Percentiles rank a stretch among this genome's conserved stretches.
phyloP scores from a whole-genome alignment of 2,797 vertebrate species.

The Anolis apletophallus region DNA sequence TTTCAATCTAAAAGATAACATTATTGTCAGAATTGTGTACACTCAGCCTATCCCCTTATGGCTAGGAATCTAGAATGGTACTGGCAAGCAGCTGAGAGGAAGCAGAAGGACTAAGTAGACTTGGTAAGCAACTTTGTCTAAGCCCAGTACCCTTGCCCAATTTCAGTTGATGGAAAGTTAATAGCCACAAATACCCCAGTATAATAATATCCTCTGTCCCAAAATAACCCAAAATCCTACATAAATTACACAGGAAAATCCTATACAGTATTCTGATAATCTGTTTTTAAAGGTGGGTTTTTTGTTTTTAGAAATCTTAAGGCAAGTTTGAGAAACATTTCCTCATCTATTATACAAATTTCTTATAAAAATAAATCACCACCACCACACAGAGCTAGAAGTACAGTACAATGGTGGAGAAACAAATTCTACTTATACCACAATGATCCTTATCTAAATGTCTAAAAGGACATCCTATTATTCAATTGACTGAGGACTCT shows the following conservation, averaged over 20 bases:
- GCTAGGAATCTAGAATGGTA: neutral
- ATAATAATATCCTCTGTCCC: neutral
- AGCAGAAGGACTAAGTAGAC: neutral
- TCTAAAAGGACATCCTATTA: no score
- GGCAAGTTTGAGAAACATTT: no score
- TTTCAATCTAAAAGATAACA: neutral
- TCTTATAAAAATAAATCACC: no score
- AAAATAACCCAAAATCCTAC: neutral
- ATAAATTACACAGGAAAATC: neutral
- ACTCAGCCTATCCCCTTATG: neutral
- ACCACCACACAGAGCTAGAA: neutral
- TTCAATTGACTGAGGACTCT: no score
- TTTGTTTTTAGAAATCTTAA: no score
- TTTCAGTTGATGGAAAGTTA: slow-evolving; percentile 17
- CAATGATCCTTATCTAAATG: no score
- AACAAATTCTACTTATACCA: no score
- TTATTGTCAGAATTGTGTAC: neutral
- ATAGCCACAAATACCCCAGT: neutral
- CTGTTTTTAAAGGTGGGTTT: neutral
- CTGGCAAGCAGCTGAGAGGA: neutral
- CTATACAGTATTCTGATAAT: neutral
- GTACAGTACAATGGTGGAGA: no score
- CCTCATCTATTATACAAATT: no score
- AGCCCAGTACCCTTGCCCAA: neutral
- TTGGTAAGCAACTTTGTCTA: neutral